Percentiles rank a stretch among this genome's conserved stretches.
These are phyloP conservation scores for Tachypleus tridentatus DNA, from an alignment of 1,140 invertebrate species.

Conservation along the genomic window DNA sequence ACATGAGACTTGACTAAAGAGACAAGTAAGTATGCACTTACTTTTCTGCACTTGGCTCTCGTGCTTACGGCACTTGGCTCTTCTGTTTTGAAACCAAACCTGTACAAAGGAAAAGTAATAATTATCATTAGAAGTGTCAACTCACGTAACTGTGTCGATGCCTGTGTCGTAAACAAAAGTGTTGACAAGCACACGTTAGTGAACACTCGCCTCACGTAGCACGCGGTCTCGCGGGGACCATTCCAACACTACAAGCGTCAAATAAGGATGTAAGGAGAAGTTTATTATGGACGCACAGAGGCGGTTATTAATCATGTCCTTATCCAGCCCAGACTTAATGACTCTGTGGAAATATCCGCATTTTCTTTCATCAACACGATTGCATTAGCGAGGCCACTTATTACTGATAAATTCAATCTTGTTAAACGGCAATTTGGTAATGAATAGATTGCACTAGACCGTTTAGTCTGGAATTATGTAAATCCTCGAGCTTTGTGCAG, in stretches of 20 bases:
- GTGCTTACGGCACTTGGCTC: conserved; percentile 91
- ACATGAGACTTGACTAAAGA: too few species aligned
- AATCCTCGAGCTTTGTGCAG: conserved; percentile 7
- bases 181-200: too few species aligned
- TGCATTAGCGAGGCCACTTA: conserved; percentile 21
- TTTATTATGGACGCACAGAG: too few species aligned
- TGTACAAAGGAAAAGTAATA: conserved; percentile 37
- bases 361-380: conserved; percentile 18
- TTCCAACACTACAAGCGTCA: too few species aligned
- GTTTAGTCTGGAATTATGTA: conserved; percentile 19
- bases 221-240: too few species aligned
- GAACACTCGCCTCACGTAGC: too few species aligned
- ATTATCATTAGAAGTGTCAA: neutral
- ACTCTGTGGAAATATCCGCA: conserved; percentile 16
- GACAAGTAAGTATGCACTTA: conserved; percentile 21
- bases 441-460: conserved; percentile 15
- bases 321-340: conserved; percentile 18
- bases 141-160: too few species aligned
- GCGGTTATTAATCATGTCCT: conserved; percentile 19
- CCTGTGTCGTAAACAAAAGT: too few species aligned
- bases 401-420: conserved; percentile 22
- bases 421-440: conserved; percentile 23
- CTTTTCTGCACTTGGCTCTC: conserved; percentile 93
- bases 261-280: too few species aligned
- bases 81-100: conserved; percentile 93